These are phyloP conservation scores for Margarornis squamiger DNA, from an alignment of 2,797 vertebrate species.

Conservation along the genomic window DNA sequence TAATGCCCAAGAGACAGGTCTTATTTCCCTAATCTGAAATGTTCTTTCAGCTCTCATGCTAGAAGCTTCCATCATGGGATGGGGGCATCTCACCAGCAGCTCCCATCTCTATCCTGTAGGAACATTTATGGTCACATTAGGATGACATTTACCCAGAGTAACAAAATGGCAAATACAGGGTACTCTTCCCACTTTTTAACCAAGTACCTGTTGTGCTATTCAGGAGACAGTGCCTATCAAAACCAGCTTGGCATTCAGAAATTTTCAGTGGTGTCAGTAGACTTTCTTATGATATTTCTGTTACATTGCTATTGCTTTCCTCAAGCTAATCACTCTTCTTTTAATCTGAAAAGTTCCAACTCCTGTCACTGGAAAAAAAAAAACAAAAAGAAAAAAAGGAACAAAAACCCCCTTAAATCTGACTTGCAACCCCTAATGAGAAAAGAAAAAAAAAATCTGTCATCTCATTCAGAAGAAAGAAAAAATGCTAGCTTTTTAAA, in stretches of 20 bases:
- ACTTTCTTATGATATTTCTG: neutral
- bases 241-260: neutral
- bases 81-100: neutral
- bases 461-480: slow-evolving; percentile 71
- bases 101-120: neutral
- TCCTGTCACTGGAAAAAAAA: slow-evolving; percentile 37
- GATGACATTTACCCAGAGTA: neutral
- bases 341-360: slow-evolving; percentile 59
- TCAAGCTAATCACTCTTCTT: slow-evolving; percentile 39
- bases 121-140: neutral
- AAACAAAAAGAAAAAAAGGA: slow-evolving; percentile 44
- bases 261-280: neutral
- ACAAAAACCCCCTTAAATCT: slow-evolving; percentile 2
- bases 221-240: neutral
- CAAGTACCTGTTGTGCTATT: neutral
- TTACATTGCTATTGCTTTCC: slow-evolving; percentile 30
- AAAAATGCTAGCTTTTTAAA: slow-evolving; percentile 59
- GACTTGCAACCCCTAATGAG: slow-evolving; percentile 61
- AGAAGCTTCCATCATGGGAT: neutral
- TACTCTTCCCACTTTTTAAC: neutral
- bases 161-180: neutral
- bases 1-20: neutral
- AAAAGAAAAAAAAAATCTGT: slow-evolving; percentile 58
- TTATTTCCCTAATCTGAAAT: neutral
- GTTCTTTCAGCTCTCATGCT: neutral